Evolutionary conservation across 2,888 invertebrate genomes (phyloP).

Genomic region (Melinaea menophilus): DNA sequence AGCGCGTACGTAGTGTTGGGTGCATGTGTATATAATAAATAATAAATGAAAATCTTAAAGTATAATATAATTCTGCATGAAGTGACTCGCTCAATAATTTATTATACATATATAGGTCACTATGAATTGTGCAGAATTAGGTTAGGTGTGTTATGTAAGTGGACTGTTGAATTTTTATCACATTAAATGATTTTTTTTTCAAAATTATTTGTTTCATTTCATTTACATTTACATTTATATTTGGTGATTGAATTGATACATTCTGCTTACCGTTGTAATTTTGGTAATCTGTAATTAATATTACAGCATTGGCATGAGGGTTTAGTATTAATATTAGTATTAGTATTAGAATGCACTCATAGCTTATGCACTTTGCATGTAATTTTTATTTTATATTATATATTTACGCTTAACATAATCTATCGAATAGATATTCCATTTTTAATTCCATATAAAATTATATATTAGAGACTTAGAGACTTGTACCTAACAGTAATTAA

Average conservation of each 20-base stretch:
- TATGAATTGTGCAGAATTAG: not conserved
- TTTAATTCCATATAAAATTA: too few relatives aligned
- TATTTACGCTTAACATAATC: too few relatives aligned
- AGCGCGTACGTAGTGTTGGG: not conserved
- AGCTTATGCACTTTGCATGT: not conserved
- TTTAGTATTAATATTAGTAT: conserved; percentile 13
- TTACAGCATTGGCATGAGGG: not conserved
- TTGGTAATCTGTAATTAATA: conserved; percentile 32
- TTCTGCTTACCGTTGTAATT: conserved; percentile 61
- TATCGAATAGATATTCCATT: too few relatives aligned
- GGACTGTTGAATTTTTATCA: conserved; percentile 73
- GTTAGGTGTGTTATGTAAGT: conserved; percentile 52
- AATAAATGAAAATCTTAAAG: not conserved
- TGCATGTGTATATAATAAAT: not conserved
- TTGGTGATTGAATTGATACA: conserved; percentile 70
- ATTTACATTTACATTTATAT: conserved; percentile 37
- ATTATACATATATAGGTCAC: conserved; percentile 3
- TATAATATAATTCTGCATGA: conserved; percentile 5
- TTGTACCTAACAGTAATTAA: too few relatives aligned
- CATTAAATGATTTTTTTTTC: conserved; percentile 57
- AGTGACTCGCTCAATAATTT: conserved; percentile 5
- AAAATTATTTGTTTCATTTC: conserved; percentile 60
- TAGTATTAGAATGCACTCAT: not conserved
- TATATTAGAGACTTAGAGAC: too few relatives aligned
- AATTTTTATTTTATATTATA: not conserved